Percentiles rank a stretch among this genome's conserved stretches.
Evolutionary conservation across 2,797 vertebrate species (phyloP).

Genomic region (Macrochelys suwanniensis): DNA sequence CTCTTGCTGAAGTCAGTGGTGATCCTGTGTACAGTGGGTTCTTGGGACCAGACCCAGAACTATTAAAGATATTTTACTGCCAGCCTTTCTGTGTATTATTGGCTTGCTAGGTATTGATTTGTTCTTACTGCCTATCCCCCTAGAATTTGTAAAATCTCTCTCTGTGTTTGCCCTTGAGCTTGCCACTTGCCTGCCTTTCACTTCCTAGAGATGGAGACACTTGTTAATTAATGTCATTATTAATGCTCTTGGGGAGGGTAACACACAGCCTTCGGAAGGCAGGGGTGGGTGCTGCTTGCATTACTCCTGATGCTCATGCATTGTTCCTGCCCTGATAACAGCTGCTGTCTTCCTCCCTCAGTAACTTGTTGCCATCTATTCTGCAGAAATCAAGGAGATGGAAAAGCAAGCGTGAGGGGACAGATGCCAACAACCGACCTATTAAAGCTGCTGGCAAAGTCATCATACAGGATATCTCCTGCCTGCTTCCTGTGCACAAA

Average conservation of each 20-base stretch:
- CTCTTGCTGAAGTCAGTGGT: background rate
- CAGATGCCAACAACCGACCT: constrained; percentile 87
- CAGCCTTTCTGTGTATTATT: constrained; percentile 28
- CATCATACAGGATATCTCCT: constrained; percentile 96
- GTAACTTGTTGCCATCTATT: constrained; percentile 39
- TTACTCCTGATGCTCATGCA: constrained; percentile 68
- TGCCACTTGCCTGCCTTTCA: constrained; percentile 77
- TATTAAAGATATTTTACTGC: background rate
- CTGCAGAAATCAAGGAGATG: constrained; percentile 95
- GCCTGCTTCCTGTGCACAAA: constrained; percentile 95
- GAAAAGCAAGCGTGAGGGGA: constrained; percentile 94
- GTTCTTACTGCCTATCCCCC: constrained; percentile 39
- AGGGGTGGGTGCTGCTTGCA: constrained; percentile 68
- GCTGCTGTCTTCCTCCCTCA: background rate
- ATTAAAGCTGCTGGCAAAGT: constrained; percentile 97
- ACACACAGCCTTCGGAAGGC: constrained; percentile 73
- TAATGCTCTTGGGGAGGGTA: constrained; percentile 52
- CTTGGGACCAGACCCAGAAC: background rate
- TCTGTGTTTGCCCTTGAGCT: constrained; percentile 73
- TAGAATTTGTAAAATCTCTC: constrained; percentile 34
- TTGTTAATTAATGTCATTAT: constrained; percentile 66
- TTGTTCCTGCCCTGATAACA: constrained; percentile 39
- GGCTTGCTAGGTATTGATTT: background rate
- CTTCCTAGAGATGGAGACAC: constrained; percentile 79
- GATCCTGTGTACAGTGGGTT: background rate